Evolutionary conservation across 2,888 invertebrate genomes (phyloP).

Genomic region (Branchipolynoe longqiensis): DNA sequence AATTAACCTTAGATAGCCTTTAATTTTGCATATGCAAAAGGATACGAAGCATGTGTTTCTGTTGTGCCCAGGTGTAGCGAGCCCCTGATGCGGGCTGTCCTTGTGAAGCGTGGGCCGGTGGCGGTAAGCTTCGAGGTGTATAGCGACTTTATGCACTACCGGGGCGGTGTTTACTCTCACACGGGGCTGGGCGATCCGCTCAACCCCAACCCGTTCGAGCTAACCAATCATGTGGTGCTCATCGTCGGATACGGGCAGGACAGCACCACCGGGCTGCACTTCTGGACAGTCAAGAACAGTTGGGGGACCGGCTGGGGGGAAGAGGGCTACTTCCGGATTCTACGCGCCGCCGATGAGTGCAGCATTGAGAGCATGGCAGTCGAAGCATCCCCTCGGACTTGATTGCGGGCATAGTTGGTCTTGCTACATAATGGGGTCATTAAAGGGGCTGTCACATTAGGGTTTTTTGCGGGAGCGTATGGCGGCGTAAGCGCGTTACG

Average conservation of each 20-base stretch:
- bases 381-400: slow-evolving; percentile 66
- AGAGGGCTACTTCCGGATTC: slow-evolving; percentile 80
- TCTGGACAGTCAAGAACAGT: slow-evolving; percentile 82
- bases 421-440: too few species aligned
- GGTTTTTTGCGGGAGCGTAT: too few species aligned
- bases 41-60: background rate
- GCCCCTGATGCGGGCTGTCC: slow-evolving; percentile 81
- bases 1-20: too few species aligned
- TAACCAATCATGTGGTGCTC: slow-evolving; percentile 83
- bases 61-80: slow-evolving; percentile 81
- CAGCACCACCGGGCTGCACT: slow-evolving; percentile 75
- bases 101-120: slow-evolving; percentile 82
- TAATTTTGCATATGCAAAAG: too few species aligned
- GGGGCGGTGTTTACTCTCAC: slow-evolving; percentile 83
- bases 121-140: slow-evolving; percentile 83
- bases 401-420: too few species aligned
- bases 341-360: slow-evolving; percentile 80
- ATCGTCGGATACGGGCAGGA: slow-evolving; percentile 83
- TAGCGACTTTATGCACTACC: slow-evolving; percentile 77
- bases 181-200: slow-evolving; percentile 78
- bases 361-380: slow-evolving; percentile 81
- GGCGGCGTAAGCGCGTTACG: too few species aligned
- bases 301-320: slow-evolving; percentile 80
- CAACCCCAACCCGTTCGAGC: slow-evolving; percentile 83
- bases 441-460: too few species aligned